phyloP scores from a whole-genome alignment of 2,113 vertebrate genomes.

The Centropristis striata region DNA sequence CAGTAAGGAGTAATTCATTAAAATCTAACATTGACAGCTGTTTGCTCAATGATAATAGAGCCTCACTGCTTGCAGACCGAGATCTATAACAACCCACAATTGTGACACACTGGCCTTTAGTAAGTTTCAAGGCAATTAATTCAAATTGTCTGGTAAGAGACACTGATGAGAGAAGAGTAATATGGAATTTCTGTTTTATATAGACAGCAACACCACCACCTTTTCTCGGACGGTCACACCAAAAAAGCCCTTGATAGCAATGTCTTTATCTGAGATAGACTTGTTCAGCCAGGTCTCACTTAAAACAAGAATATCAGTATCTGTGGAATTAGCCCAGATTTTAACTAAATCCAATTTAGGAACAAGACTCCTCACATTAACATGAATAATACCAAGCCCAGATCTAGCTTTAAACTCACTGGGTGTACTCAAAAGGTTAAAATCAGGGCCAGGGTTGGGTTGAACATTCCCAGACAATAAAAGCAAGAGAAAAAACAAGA shows the following conservation, averaged over 20 bases:
- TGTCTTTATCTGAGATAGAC: background rate
- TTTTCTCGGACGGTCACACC: background rate
- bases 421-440: too few species aligned
- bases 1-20: background rate
- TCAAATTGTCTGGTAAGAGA: background rate
- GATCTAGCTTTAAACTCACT: background rate
- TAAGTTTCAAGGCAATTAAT: background rate
- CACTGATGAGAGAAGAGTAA: background rate
- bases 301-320: background rate
- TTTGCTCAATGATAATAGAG: background rate
- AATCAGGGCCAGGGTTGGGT: too few species aligned
- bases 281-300: background rate
- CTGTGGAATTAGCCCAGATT: background rate
- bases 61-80: too few species aligned
- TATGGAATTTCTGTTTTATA: background rate
- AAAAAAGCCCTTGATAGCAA: background rate
- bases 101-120: background rate
- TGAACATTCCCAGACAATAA: too few species aligned
- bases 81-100: background rate
- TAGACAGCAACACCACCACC: background rate
- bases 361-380: background rate
- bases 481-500: too few species aligned
- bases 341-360: background rate
- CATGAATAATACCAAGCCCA: background rate
- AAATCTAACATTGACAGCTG: background rate